Evolutionary conservation across 2,888 invertebrate species (phyloP).

Genomic region (Elgonia sp.): DNA sequence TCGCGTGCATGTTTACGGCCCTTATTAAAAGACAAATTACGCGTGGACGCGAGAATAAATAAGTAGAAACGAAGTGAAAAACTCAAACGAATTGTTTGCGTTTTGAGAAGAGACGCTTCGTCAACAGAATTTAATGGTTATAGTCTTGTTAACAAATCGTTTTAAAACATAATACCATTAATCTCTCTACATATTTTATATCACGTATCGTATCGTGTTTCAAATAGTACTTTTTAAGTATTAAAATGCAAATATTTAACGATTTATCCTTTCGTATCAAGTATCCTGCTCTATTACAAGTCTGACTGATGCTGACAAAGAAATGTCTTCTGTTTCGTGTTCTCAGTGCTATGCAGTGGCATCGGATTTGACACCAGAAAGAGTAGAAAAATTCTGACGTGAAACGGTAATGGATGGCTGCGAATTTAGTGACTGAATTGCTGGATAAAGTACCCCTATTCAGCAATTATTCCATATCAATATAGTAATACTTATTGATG

Average conservation of each 20-base stretch:
- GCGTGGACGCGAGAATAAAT: constrained; percentile 6
- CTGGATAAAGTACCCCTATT: constrained; percentile 42
- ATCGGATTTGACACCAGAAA: constrained; percentile 32
- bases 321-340: constrained; percentile 13
- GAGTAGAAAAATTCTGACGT: background rate
- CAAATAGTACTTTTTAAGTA: constrained; percentile 48
- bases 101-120: background rate
- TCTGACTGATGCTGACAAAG: constrained; percentile 22
- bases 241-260: constrained; percentile 50
- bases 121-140: background rate
- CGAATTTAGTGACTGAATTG: constrained; percentile 12
- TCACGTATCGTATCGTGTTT: constrained; percentile 46
- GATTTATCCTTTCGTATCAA: constrained; percentile 68
- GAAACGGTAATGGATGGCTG: background rate
- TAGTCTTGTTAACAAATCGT: constrained; percentile 61
- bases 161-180: constrained; percentile 57
- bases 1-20: constrained; percentile 36
- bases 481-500: constrained; percentile 29
- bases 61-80: constrained; percentile 10
- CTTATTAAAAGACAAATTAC: constrained; percentile 63
- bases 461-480: constrained; percentile 34
- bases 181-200: constrained; percentile 7
- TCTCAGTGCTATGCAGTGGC: constrained; percentile 37
- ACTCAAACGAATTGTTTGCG: background rate
- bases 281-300: constrained; percentile 58